These are phyloP conservation scores for Lemur catta DNA, from an alignment of 2,797 vertebrate genomes.

Conservation along the genomic window DNA sequence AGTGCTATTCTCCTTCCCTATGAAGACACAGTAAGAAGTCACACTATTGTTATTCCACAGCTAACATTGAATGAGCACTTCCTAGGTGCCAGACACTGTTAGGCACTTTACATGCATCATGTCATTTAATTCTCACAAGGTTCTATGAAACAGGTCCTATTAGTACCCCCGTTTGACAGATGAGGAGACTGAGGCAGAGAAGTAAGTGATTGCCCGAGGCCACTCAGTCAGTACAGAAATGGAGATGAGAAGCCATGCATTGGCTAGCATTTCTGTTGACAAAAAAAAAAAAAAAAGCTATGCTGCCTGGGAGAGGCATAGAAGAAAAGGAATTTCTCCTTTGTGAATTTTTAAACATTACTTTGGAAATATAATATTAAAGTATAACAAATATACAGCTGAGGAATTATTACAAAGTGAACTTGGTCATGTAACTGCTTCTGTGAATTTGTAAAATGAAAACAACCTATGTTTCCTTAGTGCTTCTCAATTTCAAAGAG, in stretches of 20 bases:
- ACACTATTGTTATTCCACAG: rapidly evolving
- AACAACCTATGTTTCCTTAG: background rate
- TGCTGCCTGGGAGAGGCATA: background rate
- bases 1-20: background rate
- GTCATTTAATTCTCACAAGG: background rate
- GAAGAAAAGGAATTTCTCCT: background rate
- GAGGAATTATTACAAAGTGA: background rate
- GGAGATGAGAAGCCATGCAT: background rate
- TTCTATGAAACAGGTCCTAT: background rate
- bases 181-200: background rate
- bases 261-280: background rate
- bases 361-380: background rate
- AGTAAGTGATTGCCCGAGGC: background rate
- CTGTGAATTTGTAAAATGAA: background rate
- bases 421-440: background rate
- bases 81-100: background rate
- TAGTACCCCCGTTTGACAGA: background rate
- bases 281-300: background rate
- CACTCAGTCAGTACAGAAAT: background rate
- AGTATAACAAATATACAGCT: background rate
- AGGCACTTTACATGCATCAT: background rate
- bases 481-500: background rate
- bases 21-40: no score
- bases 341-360: background rate
- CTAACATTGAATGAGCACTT: rapidly evolving